Conservation (phyloP, 2,888 invertebrate genomes). For the Brassicogethes aeneus region DNA sequence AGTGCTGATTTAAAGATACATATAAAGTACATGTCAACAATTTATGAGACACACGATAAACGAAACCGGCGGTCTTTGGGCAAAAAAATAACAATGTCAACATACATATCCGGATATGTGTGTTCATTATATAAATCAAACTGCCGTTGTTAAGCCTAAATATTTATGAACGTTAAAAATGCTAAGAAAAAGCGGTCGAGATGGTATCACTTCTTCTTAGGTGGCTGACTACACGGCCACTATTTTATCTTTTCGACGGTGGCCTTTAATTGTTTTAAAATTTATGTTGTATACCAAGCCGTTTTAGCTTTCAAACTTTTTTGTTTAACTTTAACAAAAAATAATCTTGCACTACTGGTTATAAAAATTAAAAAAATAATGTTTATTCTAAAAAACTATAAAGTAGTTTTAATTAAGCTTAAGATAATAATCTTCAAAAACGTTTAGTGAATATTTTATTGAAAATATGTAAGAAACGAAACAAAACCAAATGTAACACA, state of each 20-base stretch:
- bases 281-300: too few relatives aligned
- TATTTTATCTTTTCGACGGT: neutral
- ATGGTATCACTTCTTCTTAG: conserved; percentile 27
- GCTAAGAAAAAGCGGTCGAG: conserved; percentile 32
- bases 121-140: conserved; percentile 35
- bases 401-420: too few relatives aligned
- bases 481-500: too few relatives aligned
- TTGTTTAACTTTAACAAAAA: too few relatives aligned
- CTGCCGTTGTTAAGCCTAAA: conserved; percentile 27
- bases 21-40: conserved; percentile 18
- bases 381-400: too few relatives aligned
- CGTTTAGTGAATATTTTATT: too few relatives aligned
- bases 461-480: too few relatives aligned
- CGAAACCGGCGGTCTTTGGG: conserved; percentile 11
- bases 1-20: conserved; percentile 16
- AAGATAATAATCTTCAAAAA: too few relatives aligned
- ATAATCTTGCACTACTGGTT: too few relatives aligned
- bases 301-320: too few relatives aligned
- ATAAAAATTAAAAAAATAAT: too few relatives aligned
- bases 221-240: conserved; percentile 14
- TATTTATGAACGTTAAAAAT: conserved; percentile 35
- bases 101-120: conserved; percentile 27
- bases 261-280: too few relatives aligned
- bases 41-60: conserved; percentile 25
- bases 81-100: conserved; percentile 22